Evolutionary conservation across 2,113 vertebrate genomes (phyloP).

Genomic region (Neopipo cinnamomea): DNA sequence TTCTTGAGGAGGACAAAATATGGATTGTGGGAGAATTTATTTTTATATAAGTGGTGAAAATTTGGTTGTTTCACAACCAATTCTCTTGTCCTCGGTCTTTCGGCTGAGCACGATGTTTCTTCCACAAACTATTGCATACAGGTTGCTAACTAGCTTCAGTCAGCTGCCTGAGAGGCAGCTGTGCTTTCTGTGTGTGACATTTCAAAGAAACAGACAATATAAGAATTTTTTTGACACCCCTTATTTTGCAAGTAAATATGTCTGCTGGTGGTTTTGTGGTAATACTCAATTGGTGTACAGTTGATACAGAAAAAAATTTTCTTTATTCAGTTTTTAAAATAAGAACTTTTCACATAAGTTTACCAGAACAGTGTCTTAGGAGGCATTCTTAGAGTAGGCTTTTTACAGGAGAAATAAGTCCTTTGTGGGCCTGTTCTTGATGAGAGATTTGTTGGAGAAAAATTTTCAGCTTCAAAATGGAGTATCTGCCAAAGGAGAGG

Average conservation of each 20-base stretch:
- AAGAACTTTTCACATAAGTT: background rate
- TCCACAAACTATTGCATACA: background rate
- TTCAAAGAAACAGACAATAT: background rate
- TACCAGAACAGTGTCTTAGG: background rate
- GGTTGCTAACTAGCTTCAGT: background rate
- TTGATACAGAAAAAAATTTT: background rate
- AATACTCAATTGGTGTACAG: background rate
- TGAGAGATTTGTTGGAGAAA: background rate
- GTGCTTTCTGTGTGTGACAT: background rate
- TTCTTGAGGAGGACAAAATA: background rate
- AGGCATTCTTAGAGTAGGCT: background rate
- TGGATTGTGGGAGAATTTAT: background rate
- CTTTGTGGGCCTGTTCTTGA: background rate
- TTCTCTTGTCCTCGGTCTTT: fast-evolving
- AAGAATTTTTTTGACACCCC: background rate
- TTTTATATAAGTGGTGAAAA: background rate
- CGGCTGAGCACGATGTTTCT: background rate
- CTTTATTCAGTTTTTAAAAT: background rate
- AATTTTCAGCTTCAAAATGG: background rate
- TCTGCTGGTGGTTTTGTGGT: background rate
- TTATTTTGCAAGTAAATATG: background rate
- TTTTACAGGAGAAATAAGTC: background rate
- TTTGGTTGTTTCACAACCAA: background rate
- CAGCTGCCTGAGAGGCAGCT: background rate
- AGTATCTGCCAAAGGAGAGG: background rate